phyloP scores from a whole-genome alignment of 2,888 invertebrate genomes.

The Dichetophora obliterata region DNA sequence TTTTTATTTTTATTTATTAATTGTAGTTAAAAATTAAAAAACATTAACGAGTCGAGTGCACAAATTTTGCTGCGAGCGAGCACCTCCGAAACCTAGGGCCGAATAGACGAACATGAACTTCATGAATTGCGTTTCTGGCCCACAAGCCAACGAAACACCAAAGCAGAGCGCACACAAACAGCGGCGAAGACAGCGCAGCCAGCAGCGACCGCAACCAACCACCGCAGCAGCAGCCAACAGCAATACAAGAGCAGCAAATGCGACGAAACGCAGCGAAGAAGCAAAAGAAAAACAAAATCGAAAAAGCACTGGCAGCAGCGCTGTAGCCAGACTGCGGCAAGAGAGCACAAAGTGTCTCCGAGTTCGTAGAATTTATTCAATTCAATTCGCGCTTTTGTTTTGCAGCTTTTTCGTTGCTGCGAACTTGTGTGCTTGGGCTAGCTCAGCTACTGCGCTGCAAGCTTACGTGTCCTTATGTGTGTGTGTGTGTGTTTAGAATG shows the following conservation, averaged over 20 bases:
- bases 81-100: slow-evolving; percentile 71
- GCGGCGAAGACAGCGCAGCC: slow-evolving; percentile 20
- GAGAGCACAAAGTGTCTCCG: slow-evolving; percentile 13
- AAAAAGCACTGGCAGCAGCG: neutral
- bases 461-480: slow-evolving; percentile 8
- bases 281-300: neutral
- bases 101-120: slow-evolving; percentile 70
- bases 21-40: slow-evolving; percentile 54
- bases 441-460: slow-evolving; percentile 37
- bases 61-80: slow-evolving; percentile 67
- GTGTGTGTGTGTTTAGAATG: slow-evolving; percentile 28
- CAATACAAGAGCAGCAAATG: slow-evolving; percentile 3
- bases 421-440: slow-evolving; percentile 8
- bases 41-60: slow-evolving; percentile 66
- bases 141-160: slow-evolving; percentile 56
- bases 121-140: slow-evolving; percentile 69
- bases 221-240: slow-evolving; percentile 1
- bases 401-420: slow-evolving; percentile 46
- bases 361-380: slow-evolving; percentile 42
- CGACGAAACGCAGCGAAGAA: slow-evolving; percentile 30
- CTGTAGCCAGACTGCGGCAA: neutral
- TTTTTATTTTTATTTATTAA: slow-evolving; percentile 44
- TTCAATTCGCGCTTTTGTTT: slow-evolving; percentile 40
- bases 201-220: slow-evolving; percentile 22
- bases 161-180: slow-evolving; percentile 39